Evolutionary conservation across 2,797 vertebrate species (phyloP), one percentile per base, ranked within the genome.

Genomic region (Craterocephalus amniculus): DNA sequence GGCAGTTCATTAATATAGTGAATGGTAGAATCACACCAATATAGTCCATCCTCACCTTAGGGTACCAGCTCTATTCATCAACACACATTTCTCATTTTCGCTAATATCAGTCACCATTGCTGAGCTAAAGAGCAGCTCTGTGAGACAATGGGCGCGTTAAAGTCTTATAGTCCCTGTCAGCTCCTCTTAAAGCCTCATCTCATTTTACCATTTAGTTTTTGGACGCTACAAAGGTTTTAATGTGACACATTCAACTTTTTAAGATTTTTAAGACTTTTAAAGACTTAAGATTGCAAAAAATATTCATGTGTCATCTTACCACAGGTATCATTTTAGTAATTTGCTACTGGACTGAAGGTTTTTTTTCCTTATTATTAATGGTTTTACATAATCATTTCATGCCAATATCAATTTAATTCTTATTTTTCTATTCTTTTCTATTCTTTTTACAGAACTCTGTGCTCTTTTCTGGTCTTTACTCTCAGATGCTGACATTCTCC

Each of bases 1-100:
- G 96, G 97, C 96, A 95, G 93, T 97, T 98, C 96, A 97, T 98
- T 98, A 98, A 95, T 96, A 95, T 95, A 95, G 94, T 90, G 88
- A 93, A 94, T 93, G 90, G 95, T 90, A 92, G 92, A 96, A 94
- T 92, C 92, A 90, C 63, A 68, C 94, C 91, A 94, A 95, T 96
- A 96, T 93, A 89, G 89, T 86, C 92, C 83, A 90, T 90, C 90
- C 93, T 95, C 95, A 96, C 97, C 94, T 93, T 92, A 76, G 91
- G 95, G 95, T 95, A 85, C 88, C 78, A 87, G 93, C 94, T 90
- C 92, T 90, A 91, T 95, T 94, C 93, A 67, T 90, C 93, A 95
- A 92, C 63, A 48, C 88, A 89, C 92, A 87, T 91, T 84, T 91
- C 90, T 94, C 91, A 94, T 94, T 95, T 91, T 94, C 94, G 89